Evolutionary conservation across 2,888 invertebrate genomes (phyloP), one percentile per base, ranked within the genome.

Genomic region (Nomada goodeniana): DNA sequence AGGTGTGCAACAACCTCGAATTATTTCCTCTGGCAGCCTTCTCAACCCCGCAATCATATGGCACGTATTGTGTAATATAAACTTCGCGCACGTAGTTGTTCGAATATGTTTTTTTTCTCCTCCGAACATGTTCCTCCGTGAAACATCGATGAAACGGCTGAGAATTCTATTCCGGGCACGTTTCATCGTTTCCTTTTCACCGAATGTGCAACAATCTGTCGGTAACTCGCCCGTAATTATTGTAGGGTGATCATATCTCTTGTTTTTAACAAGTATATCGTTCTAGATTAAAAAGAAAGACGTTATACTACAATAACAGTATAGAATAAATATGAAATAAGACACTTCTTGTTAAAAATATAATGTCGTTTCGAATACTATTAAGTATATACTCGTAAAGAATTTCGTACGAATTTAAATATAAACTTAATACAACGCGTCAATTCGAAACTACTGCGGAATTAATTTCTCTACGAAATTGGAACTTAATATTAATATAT

Each of bases 31-130:
- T 13, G 76, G 67, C 76, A 67, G 60, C 60, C 60, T 44, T 29
- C n/a, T 15, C 18, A n/a, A 13, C 68, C 50, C 42, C 60, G 57
- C 53, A 57, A 67, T 83, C 55, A 53, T 82, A 84, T 83, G 84
- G 84, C 84, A 84, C 84, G 68, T 84, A 67, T 77, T 67, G 74
- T 67, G 18, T 72, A 77, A 74, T 73, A 71, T 64, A 74, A 74
- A 63, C 65, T 70, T 61, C 64, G 55, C 73, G 59, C 73, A 60
- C 36, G 55, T 63, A 52, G 29, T 26, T 50, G 50, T 13, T 60
- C 20, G 29, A 36, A 36, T 18, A n/a, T 61, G 26, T 26, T 26
- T 26, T n/a, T 50, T 63, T n/a, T 64, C 68, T 80, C 71, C 74
- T 84, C 71, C 69, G 61, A 52, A 74, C 70, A 61, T 65, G 23